A percentile compares a stretch with the other conserved stretches of the same genome.
phyloP scores from a whole-genome alignment of 2,113 vertebrate genomes.

The Myotis davidii region DNA sequence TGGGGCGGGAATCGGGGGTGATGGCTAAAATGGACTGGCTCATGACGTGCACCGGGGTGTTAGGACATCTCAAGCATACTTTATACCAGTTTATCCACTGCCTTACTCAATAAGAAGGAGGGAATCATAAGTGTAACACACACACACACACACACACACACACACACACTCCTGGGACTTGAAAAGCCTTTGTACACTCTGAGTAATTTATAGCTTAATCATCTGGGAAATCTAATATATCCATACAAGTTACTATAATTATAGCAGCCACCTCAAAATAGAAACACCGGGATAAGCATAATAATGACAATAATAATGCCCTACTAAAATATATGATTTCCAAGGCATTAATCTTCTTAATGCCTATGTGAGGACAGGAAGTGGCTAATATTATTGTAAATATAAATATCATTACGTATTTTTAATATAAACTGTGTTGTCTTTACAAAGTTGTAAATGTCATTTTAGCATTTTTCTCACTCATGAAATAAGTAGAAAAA shows the following conservation, averaged over 20 bases:
- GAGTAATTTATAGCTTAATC: background rate
- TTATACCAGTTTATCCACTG: conserved; percentile 1
- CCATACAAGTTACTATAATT: background rate
- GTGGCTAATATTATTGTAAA: background rate
- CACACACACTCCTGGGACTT: background rate
- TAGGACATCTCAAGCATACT: conserved; percentile 32
- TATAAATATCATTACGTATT: too few species aligned
- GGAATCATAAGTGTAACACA: background rate
- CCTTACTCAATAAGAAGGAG: conserved; percentile 40
- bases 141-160: too few species aligned
- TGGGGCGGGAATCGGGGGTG: conserved; percentile 2
- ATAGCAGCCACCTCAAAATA: background rate
- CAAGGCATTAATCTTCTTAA: background rate
- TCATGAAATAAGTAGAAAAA: background rate
- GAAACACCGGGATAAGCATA: background rate
- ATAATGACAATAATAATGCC: background rate
- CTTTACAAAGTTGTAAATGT: background rate
- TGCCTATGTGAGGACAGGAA: background rate
- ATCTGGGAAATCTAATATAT: fast-evolving
- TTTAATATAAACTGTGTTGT: background rate
- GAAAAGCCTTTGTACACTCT: background rate
- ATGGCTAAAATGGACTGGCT: background rate
- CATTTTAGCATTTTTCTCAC: background rate
- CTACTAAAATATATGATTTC: background rate
- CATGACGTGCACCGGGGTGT: background rate